Evolutionary conservation across 1,140 invertebrate genomes (phyloP).

Genomic region (Hesperophylax magnus): DNA sequence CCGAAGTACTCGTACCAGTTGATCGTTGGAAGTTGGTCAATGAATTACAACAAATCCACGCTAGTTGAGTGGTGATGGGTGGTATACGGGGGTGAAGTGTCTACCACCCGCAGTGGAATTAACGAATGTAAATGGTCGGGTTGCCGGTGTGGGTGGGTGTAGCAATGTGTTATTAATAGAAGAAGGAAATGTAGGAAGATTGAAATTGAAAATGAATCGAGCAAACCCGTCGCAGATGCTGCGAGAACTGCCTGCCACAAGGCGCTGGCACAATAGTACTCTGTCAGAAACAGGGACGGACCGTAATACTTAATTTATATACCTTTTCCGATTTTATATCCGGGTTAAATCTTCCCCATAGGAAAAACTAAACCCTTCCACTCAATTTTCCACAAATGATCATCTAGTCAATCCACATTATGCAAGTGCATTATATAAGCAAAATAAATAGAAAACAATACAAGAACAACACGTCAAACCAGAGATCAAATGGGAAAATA

Average conservation of each 20-base stretch:
- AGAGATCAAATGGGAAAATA: too few species aligned
- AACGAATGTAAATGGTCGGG: neutral
- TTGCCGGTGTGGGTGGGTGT: neutral
- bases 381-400: too few species aligned
- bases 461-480: too few species aligned
- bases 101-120: neutral
- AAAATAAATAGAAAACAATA: too few species aligned
- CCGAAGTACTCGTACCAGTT: too few species aligned
- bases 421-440: too few species aligned
- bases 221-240: conserved; percentile 10
- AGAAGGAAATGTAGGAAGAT: conserved; percentile 7
- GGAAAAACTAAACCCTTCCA: too few species aligned
- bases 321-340: too few species aligned
- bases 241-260: neutral
- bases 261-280: neutral
- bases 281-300: neutral
- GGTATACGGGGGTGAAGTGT: neutral
- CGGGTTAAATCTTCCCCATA: too few species aligned
- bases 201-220: conserved; percentile 30
- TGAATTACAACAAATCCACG: too few species aligned
- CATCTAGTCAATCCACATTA: too few species aligned
- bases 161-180: conserved; percentile 16
- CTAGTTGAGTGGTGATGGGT: neutral
- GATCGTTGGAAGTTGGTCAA: too few species aligned
- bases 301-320: neutral